Evolutionary conservation across 2,797 vertebrate species (phyloP).

Genomic region (Mastacembelus armatus): DNA sequence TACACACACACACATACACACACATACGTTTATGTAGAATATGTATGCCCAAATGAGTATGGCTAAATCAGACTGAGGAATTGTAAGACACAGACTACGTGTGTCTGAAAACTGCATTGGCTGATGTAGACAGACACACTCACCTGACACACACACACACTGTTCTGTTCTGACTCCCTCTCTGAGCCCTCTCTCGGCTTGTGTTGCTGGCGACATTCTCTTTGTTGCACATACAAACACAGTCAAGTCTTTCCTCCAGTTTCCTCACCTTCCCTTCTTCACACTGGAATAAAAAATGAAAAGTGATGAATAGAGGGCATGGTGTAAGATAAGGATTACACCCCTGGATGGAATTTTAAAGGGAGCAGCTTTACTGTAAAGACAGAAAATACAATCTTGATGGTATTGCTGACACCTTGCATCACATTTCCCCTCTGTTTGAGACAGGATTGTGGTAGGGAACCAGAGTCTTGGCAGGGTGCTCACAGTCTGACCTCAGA

Average conservation of each 20-base stretch:
- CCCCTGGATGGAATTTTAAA: conserved; percentile 79
- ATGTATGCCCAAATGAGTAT: neutral
- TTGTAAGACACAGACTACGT: conserved; percentile 7
- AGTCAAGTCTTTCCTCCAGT: conserved; percentile 75
- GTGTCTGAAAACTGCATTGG: conserved; percentile 23
- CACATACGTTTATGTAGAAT: conserved; percentile 4
- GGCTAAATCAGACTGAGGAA: conserved; percentile 28
- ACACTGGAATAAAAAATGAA: conserved; percentile 74
- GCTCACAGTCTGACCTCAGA: conserved; percentile 71
- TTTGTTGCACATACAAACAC: conserved; percentile 74
- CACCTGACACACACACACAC: conserved; percentile 9
- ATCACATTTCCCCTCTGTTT: conserved; percentile 76
- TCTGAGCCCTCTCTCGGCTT: conserved; percentile 40
- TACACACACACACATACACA: conserved; percentile 12
- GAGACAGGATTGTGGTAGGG: conserved; percentile 74
- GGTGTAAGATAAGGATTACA: conserved; percentile 79
- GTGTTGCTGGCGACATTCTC: conserved; percentile 66
- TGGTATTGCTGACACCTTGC: conserved; percentile 81
- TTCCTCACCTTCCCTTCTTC: conserved; percentile 80
- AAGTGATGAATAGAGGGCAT: conserved; percentile 79
- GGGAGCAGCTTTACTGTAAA: conserved; percentile 79
- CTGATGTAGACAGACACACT: conserved; percentile 23
- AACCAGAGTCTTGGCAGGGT: conserved; percentile 69
- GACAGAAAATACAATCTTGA: conserved; percentile 78
- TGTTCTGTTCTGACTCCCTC: conserved; percentile 29